A percentile compares a stretch with the other conserved stretches of the same genome.
These are phyloP conservation scores for Okapia johnstoni DNA, from an alignment of 2,113 vertebrate species.

Conservation along the genomic window DNA sequence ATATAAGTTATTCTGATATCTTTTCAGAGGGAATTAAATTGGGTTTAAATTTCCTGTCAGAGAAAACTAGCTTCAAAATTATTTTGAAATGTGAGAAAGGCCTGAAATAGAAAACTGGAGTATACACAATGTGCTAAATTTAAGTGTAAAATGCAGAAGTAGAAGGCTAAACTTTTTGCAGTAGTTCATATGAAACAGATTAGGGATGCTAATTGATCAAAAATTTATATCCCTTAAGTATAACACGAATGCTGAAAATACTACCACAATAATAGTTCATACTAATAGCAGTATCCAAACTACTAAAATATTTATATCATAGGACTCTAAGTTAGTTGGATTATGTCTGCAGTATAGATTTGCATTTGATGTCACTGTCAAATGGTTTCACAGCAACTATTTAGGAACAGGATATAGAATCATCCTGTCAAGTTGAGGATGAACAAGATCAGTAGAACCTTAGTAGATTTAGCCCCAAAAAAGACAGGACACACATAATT, in stretches of 20 bases:
- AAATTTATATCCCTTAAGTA: background rate
- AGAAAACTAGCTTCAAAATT: background rate
- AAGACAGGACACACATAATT: background rate
- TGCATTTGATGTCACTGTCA: background rate
- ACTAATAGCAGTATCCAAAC: background rate
- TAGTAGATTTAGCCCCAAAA: background rate
- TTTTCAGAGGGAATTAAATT: background rate
- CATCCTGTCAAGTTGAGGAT: background rate
- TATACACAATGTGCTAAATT: background rate
- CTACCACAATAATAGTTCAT: background rate
- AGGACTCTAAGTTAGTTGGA: background rate
- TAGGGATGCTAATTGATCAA: background rate
- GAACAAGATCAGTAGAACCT: background rate
- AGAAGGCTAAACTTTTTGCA: background rate
- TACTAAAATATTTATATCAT: background rate
- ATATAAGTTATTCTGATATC: background rate
- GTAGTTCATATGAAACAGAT: background rate
- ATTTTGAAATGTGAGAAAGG: conserved; percentile 21
- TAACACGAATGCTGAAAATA: background rate
- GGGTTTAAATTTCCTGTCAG: background rate
- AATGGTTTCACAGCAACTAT: background rate
- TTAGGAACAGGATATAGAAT: background rate
- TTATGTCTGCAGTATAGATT: background rate
- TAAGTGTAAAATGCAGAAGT: conserved; percentile 21
- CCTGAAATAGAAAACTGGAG: background rate